Evolutionary conservation across 1,140 invertebrate genomes (phyloP), one percentile per base, ranked within the genome.

Genomic region (Sarcophaga peregrina): DNA sequence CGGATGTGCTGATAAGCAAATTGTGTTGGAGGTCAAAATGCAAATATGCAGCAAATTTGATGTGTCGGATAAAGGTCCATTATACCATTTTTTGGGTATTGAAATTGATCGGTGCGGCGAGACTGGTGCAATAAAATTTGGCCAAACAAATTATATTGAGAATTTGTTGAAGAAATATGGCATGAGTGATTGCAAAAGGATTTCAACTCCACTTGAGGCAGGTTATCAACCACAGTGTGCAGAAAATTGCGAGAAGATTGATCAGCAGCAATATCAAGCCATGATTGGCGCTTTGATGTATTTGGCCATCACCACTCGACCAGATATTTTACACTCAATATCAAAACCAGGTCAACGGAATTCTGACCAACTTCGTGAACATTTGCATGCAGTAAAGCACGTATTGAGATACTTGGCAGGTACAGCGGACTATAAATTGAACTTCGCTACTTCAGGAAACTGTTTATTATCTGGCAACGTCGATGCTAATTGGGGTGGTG

Each of bases 141-240:
- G 52, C 84, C 89, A 91, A 85, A 86, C 81, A 85, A 78, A 80
- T 20, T 91, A 91, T 82, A 86, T 91, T 74, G 84, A 88, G 83
- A 86, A 86, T 84, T 68, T 91, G 48, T 81, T 91, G 37, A 84
- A 86, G 58, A 86, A 85, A 84, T 91, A 88, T 85, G 84, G 87
- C 76, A 90, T 91, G 90, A 72, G 84, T 50, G 80, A 89, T 83
- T 90, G 87, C 85, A 90, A 90, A 83, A 74, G 85, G n/a, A 84
- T 86, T 45, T 72, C 45, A 17, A 87, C 87, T n/a, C 88, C 90
- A 45, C 86, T 90, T 82, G 87, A 91, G 85, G 13, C 83, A 75
- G 11, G 83, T 83, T 75, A 80, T 50, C 15, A 52, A 11, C 7
- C 52, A 80, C 13, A 76, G 75, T 82, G 81, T 48, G n/a, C 58